A percentile compares a stretch with the other conserved stretches of the same genome.
Evolutionary conservation across 2,113 vertebrate species (phyloP).

Genomic region (Zapornia atra): DNA sequence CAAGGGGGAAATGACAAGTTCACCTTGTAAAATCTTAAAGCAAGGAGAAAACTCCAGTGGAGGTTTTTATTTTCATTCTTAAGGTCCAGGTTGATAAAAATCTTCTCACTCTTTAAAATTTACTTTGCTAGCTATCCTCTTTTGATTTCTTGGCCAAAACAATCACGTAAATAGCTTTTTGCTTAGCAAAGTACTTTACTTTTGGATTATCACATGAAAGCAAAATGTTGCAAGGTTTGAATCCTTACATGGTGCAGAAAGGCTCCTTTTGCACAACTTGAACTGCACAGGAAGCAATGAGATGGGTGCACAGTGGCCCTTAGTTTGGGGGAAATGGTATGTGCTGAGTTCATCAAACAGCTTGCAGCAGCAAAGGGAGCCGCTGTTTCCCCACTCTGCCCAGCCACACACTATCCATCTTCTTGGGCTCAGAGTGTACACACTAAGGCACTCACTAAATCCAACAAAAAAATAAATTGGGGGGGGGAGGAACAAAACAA

Average conservation of each 20-base stretch:
- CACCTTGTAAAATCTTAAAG: background rate
- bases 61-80: background rate
- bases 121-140: background rate
- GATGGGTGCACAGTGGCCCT: background rate
- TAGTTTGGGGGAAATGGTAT: background rate
- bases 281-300: background rate
- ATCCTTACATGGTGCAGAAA: background rate
- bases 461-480: background rate
- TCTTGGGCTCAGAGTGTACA: background rate
- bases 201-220: background rate
- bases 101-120: background rate
- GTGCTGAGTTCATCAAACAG: background rate
- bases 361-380: background rate
- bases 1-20: background rate
- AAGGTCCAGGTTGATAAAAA: background rate
- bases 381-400: too few relatives aligned
- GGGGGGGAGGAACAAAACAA: too few relatives aligned
- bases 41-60: background rate
- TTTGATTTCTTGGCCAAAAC: background rate
- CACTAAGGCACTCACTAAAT: background rate
- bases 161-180: fast-evolving
- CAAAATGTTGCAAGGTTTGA: background rate
- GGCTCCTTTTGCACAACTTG: background rate
- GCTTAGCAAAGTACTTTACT: background rate
- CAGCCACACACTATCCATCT: background rate